phyloP scores from a whole-genome alignment of 2,797 vertebrate species.

The Rhinichthys osculus region DNA sequence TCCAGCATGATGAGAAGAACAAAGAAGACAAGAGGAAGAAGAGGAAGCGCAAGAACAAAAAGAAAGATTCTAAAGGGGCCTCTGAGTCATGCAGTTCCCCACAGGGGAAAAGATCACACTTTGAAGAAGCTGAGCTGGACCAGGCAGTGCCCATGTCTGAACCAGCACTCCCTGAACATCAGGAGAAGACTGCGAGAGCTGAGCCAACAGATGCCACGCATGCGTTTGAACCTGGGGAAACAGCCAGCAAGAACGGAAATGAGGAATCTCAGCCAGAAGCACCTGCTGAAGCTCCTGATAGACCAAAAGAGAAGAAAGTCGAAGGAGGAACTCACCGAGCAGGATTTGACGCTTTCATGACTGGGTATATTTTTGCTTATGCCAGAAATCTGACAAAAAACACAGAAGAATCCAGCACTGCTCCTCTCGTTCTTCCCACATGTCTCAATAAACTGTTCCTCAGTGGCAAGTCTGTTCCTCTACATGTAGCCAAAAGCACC shows the following conservation, averaged over 20 bases:
- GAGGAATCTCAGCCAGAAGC: constrained; percentile 16
- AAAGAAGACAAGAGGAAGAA: constrained; percentile 81
- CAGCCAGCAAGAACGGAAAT: neutral
- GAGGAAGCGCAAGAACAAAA: constrained; percentile 80
- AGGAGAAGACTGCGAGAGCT: neutral
- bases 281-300: neutral
- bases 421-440: constrained; percentile 79
- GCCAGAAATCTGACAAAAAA: constrained; percentile 73
- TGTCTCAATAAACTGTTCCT: constrained; percentile 95
- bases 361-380: constrained; percentile 91
- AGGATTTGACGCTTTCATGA: constrained; percentile 98
- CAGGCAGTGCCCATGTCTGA: neutral
- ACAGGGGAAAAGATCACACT: constrained; percentile 68
- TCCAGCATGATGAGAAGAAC: constrained; percentile 87
- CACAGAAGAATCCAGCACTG: constrained; percentile 42
- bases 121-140: constrained; percentile 54
- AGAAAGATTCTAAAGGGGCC: constrained; percentile 63
- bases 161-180: constrained; percentile 7
- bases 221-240: neutral
- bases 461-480: constrained; percentile 90
- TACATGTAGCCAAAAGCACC: constrained; percentile 92
- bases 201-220: constrained; percentile 23
- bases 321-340: constrained; percentile 89
- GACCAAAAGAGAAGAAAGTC: constrained; percentile 58
- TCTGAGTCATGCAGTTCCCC: constrained; percentile 63